These are phyloP conservation scores for Melanostigma gelatinosum DNA, from an alignment of 2,113 vertebrate species.

Conservation along the genomic window DNA sequence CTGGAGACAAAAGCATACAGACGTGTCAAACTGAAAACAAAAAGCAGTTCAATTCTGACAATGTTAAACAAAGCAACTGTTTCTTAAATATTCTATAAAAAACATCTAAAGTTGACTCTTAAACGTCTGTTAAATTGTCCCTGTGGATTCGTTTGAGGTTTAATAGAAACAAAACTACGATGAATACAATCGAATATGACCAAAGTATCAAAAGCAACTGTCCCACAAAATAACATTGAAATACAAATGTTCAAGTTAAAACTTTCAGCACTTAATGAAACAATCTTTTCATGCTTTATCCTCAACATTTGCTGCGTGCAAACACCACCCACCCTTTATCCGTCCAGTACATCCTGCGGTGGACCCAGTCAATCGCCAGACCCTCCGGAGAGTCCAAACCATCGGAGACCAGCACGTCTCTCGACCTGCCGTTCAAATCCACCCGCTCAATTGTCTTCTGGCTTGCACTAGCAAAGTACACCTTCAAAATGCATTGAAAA, in stretches of 20 bases:
- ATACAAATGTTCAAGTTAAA: no score
- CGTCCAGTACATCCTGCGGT: conserved; percentile 93
- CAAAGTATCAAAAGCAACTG: background rate
- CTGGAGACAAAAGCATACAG: conserved; percentile 76
- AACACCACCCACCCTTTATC: conserved; percentile 84
- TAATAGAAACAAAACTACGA: background rate
- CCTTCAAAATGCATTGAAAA: conserved; percentile 70
- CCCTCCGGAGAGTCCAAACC: conserved; percentile 84
- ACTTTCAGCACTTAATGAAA: background rate
- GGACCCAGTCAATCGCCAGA: conserved; percentile 91
- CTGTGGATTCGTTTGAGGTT: background rate
- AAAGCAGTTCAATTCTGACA: background rate
- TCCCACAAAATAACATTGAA: background rate
- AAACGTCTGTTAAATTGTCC: background rate
- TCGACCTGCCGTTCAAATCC: conserved; percentile 84
- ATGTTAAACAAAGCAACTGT: background rate
- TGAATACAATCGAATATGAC: background rate
- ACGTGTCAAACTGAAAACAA: background rate
- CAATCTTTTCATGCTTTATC: background rate
- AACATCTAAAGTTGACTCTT: background rate
- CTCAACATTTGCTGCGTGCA: background rate
- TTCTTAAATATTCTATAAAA: background rate
- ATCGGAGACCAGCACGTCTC: conserved; percentile 83
- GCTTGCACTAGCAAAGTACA: conserved; percentile 89
- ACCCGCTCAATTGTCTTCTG: conserved; percentile 89